Conservation (phyloP, 2,797 vertebrate species). For the Acestrorhynchus altus region DNA sequence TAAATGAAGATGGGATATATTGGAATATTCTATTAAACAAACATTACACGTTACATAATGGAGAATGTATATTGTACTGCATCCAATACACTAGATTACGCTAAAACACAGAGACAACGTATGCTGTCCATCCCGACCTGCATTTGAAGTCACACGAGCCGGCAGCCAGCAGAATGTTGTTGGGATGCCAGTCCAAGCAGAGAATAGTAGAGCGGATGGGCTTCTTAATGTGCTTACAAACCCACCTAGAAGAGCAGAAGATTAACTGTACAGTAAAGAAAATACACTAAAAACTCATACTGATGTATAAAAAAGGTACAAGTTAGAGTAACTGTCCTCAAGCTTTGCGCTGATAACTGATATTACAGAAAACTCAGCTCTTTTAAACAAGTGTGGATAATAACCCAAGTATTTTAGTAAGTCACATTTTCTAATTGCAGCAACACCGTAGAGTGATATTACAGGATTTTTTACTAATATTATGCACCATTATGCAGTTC, state of each 20-base stretch:
- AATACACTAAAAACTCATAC: background rate
- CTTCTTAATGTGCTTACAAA: constrained; percentile 99
- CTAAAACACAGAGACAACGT: background rate
- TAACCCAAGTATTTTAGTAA: too few relatives aligned
- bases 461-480: too few relatives aligned
- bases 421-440: too few relatives aligned
- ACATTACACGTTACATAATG: background rate
- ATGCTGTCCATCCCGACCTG: constrained; percentile 79
- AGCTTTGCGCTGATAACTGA: too few relatives aligned
- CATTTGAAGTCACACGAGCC: constrained; percentile 99
- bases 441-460: too few relatives aligned
- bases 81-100: background rate
- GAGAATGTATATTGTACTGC: background rate
- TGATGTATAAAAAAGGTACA: too few relatives aligned
- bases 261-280: background rate
- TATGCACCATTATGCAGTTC: too few relatives aligned
- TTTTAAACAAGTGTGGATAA: too few relatives aligned
- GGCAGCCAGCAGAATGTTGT: constrained; percentile 94
- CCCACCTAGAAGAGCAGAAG: constrained; percentile 85
- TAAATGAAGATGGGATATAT: background rate
- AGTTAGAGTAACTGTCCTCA: too few relatives aligned
- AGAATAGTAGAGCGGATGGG: constrained; percentile 97
- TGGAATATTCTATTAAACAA: background rate
- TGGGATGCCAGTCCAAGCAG: constrained; percentile 98
- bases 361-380: too few relatives aligned